Evolutionary conservation across 35 echinoderm and acorn worm genomes (phyloP).

Genomic region (Ophiothrix spiculata): DNA sequence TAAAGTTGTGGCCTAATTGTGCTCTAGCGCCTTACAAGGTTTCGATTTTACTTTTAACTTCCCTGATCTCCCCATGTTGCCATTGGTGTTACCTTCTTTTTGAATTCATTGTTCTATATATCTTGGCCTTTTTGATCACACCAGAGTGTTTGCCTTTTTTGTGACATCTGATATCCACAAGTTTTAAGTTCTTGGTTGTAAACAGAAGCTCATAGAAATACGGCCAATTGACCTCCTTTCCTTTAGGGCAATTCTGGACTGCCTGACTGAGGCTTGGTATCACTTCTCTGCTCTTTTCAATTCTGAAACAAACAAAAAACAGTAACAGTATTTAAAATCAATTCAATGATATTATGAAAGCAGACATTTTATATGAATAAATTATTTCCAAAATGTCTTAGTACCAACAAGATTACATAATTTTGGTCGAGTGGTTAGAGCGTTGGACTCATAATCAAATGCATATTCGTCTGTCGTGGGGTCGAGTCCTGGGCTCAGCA

Average conservation of each 20-base stretch:
- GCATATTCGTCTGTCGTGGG: too few species aligned
- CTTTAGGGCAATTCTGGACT: conserved; percentile 5
- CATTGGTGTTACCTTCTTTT: neutral
- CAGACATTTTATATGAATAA: too few species aligned
- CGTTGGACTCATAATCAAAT: too few species aligned
- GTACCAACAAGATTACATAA: too few species aligned
- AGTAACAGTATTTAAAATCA: neutral
- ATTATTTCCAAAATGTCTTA: too few species aligned
- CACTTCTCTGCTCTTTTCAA: conserved; percentile 38
- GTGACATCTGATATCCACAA: conserved; percentile 45
- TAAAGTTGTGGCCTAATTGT: too few species aligned
- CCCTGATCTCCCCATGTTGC: too few species aligned
- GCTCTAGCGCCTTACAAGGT: too few species aligned
- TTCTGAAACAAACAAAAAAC: conserved; percentile 12
- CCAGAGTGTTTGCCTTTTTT: conserved; percentile 27
- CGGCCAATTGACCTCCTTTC: conserved; percentile 16
- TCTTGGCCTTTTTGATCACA: neutral
- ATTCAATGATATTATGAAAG: neutral
- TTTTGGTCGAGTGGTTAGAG: too few species aligned
- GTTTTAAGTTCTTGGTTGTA: conserved; percentile 34
- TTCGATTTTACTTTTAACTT: too few species aligned
- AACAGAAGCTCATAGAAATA: conserved; percentile 57
- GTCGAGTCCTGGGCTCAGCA: too few species aligned
- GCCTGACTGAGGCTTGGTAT: neutral
- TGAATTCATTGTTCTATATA: neutral